These are phyloP conservation scores for Ganaspis brasiliensis DNA, from an alignment of 2,888 invertebrate genomes.

Conservation along the genomic window DNA sequence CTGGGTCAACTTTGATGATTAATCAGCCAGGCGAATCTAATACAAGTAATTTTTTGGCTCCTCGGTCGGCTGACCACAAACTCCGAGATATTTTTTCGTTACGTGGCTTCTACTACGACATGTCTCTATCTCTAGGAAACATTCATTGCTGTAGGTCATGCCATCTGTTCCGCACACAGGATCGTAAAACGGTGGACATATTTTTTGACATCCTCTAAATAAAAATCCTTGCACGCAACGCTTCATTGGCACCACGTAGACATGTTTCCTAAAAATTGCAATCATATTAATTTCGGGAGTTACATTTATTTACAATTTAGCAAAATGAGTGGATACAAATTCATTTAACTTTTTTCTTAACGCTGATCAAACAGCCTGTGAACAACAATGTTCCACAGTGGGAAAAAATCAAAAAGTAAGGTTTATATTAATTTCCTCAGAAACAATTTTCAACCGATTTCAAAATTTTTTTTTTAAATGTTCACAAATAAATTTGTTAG, in stretches of 20 bases:
- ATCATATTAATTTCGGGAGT: not conserved
- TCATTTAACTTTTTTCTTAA: no score
- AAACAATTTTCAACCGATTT: no score
- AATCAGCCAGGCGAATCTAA: slow-evolving; percentile 74
- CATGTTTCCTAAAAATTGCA: slow-evolving; percentile 87
- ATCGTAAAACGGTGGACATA: slow-evolving; percentile 93
- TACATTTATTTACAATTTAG: no score
- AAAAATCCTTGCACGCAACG: slow-evolving; percentile 92
- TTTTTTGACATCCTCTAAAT: slow-evolving; percentile 92
- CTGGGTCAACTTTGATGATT: slow-evolving; percentile 55
- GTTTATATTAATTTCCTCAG: no score
- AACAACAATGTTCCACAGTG: no score
- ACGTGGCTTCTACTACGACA: slow-evolving; percentile 92
- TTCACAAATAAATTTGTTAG: no score
- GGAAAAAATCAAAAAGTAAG: no score
- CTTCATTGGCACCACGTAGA: slow-evolving; percentile 94
- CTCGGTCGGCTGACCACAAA: slow-evolving; percentile 92
- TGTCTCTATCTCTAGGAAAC: slow-evolving; percentile 95
- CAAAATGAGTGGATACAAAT: no score
- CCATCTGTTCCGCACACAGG: slow-evolving; percentile 96
- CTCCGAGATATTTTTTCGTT: slow-evolving; percentile 89
- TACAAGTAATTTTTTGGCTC: slow-evolving; percentile 95
- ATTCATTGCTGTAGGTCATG: slow-evolving; percentile 96
- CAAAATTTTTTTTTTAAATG: no score
- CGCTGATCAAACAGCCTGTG: no score